Conservation (phyloP, 2,113 vertebrate genomes). For the Eurystomus gularis region DNA sequence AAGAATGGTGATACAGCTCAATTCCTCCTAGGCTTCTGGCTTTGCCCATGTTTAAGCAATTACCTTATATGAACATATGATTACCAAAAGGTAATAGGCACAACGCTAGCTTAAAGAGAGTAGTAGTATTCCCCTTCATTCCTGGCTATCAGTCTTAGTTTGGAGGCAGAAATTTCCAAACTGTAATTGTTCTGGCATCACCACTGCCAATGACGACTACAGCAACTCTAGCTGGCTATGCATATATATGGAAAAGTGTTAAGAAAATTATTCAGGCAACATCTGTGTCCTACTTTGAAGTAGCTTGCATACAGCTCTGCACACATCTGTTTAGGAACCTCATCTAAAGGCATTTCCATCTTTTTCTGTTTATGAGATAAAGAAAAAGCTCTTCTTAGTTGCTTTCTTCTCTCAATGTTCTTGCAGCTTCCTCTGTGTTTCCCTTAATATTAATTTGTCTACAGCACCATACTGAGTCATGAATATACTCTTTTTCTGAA, state of each 20-base stretch:
- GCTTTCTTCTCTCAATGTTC: not conserved
- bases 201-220: not conserved
- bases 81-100: not conserved
- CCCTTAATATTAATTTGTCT: slow-evolving; percentile 32
- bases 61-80: not conserved
- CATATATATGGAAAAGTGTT: not conserved
- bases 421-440: not conserved
- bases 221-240: not conserved
- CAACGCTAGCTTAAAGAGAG: not conserved
- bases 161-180: not conserved
- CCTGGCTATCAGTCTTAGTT: not conserved
- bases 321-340: slow-evolving; percentile 47
- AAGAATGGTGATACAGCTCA: not conserved
- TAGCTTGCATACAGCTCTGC: not conserved
- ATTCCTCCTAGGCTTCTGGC: not conserved
- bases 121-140: not conserved
- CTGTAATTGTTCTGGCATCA: not conserved
- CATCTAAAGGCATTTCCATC: slow-evolving; percentile 19
- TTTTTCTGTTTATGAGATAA: slow-evolving; percentile 37
- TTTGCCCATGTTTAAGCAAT: not conserved
- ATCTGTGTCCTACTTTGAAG: slow-evolving; percentile 60
- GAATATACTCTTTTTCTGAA: slow-evolving; percentile 11
- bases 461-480: not conserved
- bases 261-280: slow-evolving; percentile 37
- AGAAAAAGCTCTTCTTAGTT: slow-evolving; percentile 5